These are phyloP conservation scores for Metalampra italica DNA, from an alignment of 2,888 invertebrate species.

Conservation along the genomic window DNA sequence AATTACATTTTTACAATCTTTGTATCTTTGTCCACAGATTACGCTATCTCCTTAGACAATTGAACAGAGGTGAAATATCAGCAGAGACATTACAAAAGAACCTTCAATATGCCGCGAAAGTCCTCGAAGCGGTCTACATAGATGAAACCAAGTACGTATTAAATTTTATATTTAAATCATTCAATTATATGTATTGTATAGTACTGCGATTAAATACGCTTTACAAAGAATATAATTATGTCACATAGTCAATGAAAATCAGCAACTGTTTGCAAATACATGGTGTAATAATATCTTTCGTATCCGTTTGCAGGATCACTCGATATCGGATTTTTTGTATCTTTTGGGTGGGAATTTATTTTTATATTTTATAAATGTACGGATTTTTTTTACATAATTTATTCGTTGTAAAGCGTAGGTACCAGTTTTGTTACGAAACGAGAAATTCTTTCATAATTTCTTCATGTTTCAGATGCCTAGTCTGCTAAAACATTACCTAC, in stretches of 20 bases:
- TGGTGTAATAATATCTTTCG: no score
- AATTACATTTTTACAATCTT: no score
- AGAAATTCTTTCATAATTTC: conserved; percentile 47
- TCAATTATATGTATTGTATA: background rate
- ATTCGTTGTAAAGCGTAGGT: conserved; percentile 28
- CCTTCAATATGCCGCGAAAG: conserved; percentile 94
- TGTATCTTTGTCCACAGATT: conserved; percentile 82
- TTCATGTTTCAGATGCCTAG: conserved; percentile 66
- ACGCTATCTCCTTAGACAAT: conserved; percentile 92
- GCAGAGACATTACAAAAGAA: conserved; percentile 94
- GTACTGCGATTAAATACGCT: conserved; percentile 21
- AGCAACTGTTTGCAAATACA: no score
- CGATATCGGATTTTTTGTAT: no score
- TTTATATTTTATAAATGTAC: no score
- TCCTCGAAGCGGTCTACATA: conserved; percentile 94
- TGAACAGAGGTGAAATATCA: conserved; percentile 92
- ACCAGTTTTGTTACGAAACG: conserved; percentile 18
- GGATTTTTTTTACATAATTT: no score
- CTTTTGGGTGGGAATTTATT: no score
- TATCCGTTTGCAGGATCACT: no score
- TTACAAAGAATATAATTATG: conserved; percentile 18
- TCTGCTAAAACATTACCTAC: conserved; percentile 23
- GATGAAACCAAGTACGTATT: conserved; percentile 94
- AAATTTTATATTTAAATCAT: background rate
- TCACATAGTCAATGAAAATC: no score